Evolutionary conservation across 2,888 invertebrate species (phyloP), one percentile per base, ranked within the genome.

Genomic region (Desoria tigrina): DNA sequence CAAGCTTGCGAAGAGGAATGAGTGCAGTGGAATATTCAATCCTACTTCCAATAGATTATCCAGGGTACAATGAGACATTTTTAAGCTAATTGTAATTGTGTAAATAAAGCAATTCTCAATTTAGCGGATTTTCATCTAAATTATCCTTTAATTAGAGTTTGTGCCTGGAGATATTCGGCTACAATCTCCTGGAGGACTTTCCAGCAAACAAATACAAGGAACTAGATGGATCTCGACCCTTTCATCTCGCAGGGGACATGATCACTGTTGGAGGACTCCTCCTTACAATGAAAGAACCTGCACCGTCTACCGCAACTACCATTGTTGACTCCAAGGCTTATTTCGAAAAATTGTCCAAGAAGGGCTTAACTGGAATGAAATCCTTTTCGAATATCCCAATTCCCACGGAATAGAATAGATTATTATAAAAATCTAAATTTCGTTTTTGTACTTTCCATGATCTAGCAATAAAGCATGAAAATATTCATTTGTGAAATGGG

Each of bases 1-100:
- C n/a, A n/a, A n/a, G n/a, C n/a, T n/a, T n/a, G n/a, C n/a, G n/a
- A n/a, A n/a, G n/a, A n/a, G n/a, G n/a, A n/a, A n/a, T n/a, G n/a
- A n/a, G n/a, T 93, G 88, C 79, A 81, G 81, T 0, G 91, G 91
- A 0, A 88, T 93, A 27, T 87, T 92, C 74, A 91, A 92, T 1
- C 91, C 91, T 1, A 93, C 93, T 78, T 91, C 92, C 32, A 92
- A 88, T 77, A 90, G 90, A 0, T 82, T 93, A 14, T 92, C 93
- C 28, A 90, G 90, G 86, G 90, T 90, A 82, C n/a, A 78, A 70
- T 66, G 63, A 42, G 24, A 6, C 18, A 59, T 49, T 42, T 26
- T 18, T n/a, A 26, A 42, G 18, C 24, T 42, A 2, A 4, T 27
- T 42, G 11, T 56, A 9, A 18, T 18, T 18, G 7, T 37, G 21